A percentile compares a stretch with the other conserved stretches of the same genome.
phyloP scores from a whole-genome alignment of 2,113 vertebrate species.

The Pseudopipra pipra region DNA sequence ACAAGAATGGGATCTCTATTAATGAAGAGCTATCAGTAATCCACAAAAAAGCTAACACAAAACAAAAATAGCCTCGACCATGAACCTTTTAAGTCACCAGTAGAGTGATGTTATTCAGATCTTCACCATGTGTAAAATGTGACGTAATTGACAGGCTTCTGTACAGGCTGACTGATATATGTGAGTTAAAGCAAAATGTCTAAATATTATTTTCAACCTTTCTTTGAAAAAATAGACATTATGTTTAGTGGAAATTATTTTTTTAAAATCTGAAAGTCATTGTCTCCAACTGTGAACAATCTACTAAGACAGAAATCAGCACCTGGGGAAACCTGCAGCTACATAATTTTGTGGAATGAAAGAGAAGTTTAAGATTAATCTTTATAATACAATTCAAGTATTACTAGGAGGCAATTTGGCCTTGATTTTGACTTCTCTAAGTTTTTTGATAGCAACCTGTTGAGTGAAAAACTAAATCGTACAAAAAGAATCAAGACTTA shows the following conservation, averaged over 20 bases:
- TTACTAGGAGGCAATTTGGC: not conserved
- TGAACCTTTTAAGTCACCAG: not conserved
- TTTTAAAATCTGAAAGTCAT: not conserved
- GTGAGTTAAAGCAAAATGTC: not conserved
- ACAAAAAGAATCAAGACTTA: not conserved
- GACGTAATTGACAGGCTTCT: not conserved
- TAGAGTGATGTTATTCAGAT: not conserved
- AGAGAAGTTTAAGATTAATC: not conserved
- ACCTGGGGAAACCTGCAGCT: not conserved
- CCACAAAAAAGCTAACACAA: not conserved
- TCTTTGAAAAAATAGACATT: not conserved
- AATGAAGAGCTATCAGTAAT: not conserved
- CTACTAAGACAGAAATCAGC: not conserved
- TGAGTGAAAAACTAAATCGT: not conserved
- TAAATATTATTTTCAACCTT: not conserved
- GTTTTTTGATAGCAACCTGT: not conserved
- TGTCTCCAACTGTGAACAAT: not conserved
- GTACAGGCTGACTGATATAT: not conserved
- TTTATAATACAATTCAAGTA: not conserved
- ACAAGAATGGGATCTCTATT: not conserved
- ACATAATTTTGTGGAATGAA: not conserved
- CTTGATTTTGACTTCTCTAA: not conserved
- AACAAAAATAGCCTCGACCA: not conserved
- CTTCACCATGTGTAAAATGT: not conserved
- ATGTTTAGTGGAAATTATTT: not conserved